Evolutionary conservation across 2,797 vertebrate genomes (phyloP).

Genomic region (Premnoplex brunnescens): DNA sequence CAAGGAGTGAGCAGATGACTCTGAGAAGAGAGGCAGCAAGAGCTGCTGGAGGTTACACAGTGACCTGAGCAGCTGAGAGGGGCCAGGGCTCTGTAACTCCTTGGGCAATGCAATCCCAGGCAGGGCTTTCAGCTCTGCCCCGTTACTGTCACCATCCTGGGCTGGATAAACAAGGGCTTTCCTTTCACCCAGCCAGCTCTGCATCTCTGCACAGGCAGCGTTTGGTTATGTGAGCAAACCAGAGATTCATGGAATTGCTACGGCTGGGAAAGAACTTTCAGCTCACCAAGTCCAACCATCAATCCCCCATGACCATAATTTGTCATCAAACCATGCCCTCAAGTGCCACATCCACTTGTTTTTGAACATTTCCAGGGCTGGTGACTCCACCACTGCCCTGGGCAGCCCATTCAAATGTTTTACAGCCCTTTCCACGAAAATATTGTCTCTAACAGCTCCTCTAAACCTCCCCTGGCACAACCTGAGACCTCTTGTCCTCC

Average conservation of each 20-base stretch:
- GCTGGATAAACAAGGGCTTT: not conserved
- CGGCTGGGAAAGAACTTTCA: not conserved
- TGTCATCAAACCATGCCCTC: not conserved
- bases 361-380: not conserved
- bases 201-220: too few relatives aligned
- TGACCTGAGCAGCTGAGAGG: not conserved
- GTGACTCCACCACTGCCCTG: not conserved
- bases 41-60: not conserved
- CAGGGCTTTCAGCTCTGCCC: fast-evolving
- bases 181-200: not conserved
- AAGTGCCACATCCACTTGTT: not conserved
- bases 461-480: not conserved
- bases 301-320: not conserved
- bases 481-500: not conserved
- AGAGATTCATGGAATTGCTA: not conserved
- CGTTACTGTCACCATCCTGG: fast-evolving
- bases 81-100: not conserved
- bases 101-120: not conserved
- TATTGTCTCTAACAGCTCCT: not conserved
- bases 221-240: not conserved
- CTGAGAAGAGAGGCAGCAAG: not conserved
- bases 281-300: not conserved
- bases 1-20: not conserved
- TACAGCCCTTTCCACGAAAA: not conserved
- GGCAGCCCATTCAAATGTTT: not conserved